Conservation (phyloP, 2,888 invertebrate species). For the Trimorus sp. region DNA sequence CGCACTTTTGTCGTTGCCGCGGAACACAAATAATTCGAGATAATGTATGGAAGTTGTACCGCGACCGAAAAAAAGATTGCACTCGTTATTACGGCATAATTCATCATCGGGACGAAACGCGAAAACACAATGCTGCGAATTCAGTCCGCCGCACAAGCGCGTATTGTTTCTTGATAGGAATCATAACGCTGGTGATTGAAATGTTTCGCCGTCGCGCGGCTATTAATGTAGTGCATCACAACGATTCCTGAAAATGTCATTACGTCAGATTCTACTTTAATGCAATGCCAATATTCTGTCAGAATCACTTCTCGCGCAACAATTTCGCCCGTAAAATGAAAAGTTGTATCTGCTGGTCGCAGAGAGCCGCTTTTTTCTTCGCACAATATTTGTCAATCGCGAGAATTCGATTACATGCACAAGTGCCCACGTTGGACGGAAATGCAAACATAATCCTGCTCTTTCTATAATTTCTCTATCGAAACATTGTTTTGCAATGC, state of each 20-base stretch:
- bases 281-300: slow-evolving; percentile 49
- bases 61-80: not conserved
- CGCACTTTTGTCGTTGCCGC: not conserved
- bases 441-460: too few species aligned
- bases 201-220: slow-evolving; percentile 26
- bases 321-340: slow-evolving; percentile 29
- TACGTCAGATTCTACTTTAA: slow-evolving; percentile 49
- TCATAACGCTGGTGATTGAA: slow-evolving; percentile 33
- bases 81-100: slow-evolving; percentile 18
- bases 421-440: too few species aligned
- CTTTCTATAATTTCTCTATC: too few species aligned
- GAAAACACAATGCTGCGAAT: slow-evolving; percentile 30
- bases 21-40: not conserved
- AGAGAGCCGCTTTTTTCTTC: not conserved
- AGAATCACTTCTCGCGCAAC: slow-evolving; percentile 32
- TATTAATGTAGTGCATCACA: slow-evolving; percentile 39
- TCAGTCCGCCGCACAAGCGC: slow-evolving; percentile 17
- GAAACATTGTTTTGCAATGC: too few species aligned
- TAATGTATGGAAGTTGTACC: slow-evolving; percentile 1
- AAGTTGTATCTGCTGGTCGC: slow-evolving; percentile 23
- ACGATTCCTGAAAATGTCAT: slow-evolving; percentile 49
- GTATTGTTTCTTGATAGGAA: slow-evolving; percentile 42
- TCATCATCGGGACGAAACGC: not conserved
- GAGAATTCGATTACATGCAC: too few species aligned
- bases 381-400: not conserved